Percentiles rank a stretch among this genome's conserved stretches.
Conservation (phyloP, 2,113 vertebrate genomes). For the Petroica traversi region DNA sequence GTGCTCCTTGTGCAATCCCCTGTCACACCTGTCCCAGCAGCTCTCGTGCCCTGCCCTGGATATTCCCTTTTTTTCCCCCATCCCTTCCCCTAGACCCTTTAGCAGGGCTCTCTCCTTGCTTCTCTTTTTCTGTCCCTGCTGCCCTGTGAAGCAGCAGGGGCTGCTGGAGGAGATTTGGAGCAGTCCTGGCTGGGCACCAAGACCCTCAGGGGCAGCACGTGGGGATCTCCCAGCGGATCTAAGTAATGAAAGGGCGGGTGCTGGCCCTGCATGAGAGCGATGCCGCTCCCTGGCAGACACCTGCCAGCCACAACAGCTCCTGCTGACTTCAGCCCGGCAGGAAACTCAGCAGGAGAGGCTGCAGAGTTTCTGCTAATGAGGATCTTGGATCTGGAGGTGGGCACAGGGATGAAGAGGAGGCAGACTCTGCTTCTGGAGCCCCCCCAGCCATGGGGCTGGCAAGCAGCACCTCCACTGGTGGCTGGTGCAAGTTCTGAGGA, state of each 20-base stretch:
- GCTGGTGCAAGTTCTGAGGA: background rate
- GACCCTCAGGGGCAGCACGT: background rate
- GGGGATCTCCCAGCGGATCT: background rate
- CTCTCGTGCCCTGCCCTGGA: background rate
- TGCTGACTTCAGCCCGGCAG: background rate
- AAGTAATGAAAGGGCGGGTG: background rate
- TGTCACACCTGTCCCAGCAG: background rate
- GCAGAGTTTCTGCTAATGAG: background rate
- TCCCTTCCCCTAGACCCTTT: background rate
- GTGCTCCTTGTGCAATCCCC: constrained; percentile 1
- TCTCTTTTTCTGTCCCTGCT: background rate
- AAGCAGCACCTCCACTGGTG: rapidly evolving
- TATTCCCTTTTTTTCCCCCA: background rate
- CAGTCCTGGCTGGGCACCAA: background rate
- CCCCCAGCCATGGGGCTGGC: background rate
- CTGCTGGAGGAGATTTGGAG: background rate
- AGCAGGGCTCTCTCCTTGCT: background rate
- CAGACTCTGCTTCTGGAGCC: background rate
- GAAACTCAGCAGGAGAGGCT: background rate
- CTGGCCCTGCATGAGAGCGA: background rate
- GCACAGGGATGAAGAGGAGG: rapidly evolving
- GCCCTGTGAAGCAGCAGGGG: background rate
- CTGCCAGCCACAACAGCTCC: background rate
- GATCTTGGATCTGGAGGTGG: background rate
- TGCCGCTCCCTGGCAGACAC: background rate